Conservation (phyloP, 2,888 invertebrate species). For the Trachelus tabidus region DNA sequence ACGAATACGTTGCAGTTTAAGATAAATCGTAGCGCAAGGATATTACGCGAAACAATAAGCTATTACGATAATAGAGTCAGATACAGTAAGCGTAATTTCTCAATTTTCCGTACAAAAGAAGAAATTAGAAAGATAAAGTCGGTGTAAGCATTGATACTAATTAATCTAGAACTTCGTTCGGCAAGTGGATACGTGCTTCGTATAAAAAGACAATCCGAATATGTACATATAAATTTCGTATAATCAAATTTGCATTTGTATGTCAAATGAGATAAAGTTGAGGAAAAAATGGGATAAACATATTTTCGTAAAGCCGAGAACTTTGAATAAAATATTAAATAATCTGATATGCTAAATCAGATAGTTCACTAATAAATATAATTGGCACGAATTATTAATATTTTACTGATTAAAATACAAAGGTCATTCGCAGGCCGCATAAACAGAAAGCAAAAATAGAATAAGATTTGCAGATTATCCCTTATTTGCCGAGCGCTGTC, state of each 20-base stretch:
- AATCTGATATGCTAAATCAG: not conserved
- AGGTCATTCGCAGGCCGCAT: not conserved
- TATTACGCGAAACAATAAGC: not conserved
- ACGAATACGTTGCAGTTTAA: not conserved
- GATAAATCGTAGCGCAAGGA: not conserved
- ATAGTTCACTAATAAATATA: not conserved
- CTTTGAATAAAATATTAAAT: not conserved
- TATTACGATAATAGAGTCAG: not conserved
- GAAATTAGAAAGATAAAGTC: not conserved
- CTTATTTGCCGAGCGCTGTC: not conserved
- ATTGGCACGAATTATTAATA: not conserved
- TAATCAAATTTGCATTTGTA: not conserved
- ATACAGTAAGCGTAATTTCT: conserved; percentile 20
- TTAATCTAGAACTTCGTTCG: not conserved
- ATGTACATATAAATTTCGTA: too few relatives aligned
- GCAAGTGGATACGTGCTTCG: not conserved
- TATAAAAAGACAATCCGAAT: not conserved
- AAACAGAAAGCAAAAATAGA: not conserved
- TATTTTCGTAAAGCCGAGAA: not conserved
- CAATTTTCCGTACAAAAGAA: conserved; percentile 7
- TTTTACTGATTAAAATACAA: not conserved
- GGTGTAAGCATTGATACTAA: not conserved
- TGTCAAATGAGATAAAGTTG: not conserved
- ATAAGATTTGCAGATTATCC: not conserved
- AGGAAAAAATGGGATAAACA: not conserved